Base-by-base conservation (phyloP, 2,888 invertebrate species). In the Chrysolina oricalcia region DNA sequence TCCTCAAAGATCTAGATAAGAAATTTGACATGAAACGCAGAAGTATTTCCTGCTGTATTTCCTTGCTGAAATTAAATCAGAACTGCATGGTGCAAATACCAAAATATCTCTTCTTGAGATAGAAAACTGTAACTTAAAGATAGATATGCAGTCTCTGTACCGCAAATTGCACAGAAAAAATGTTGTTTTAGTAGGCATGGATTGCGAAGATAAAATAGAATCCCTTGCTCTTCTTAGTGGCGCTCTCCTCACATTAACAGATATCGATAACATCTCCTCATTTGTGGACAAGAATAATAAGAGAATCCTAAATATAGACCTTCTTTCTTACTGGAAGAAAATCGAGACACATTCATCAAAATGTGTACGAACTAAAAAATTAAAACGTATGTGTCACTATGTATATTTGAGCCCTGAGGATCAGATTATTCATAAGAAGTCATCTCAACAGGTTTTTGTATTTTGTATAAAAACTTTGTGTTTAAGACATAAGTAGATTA, bases 41-140 rank as follows among this genome's bases (percentile, higher is more conserved):
- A n/a, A n/a, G n/a, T n/a, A n/a, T n/a, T n/a, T n/a, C n/a, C n/a
- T n/a, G n/a, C n/a, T n/a, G n/a, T n/a, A n/a, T n/a, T n/a, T n/a
- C n/a, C n/a, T n/a, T n/a, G n/a, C n/a, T 2, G 56, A 56, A 68
- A 56, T 64, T 72, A 56, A 43, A 72, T 72, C 19, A 53, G 59
- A 56, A 21, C 64, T 64, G 64, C 64, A 41, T 40, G 64, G 64
- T 64, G 41, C 43, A 64, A 40, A 64, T 64, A 64, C 17, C 64
- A 64, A 64, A 64, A 64, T 64, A 41, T 64, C 64, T 64, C 41
- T 64, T 41, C 64, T 64, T 1, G 64, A 64, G 64, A 35, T 40
- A 9, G 63, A 63, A 35, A 63, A 63, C 63, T 63, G 40, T 63
- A 63, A 63, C 6, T 63, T 63, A 35, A 40, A 63, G 63, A 40